Evolutionary conservation across 2,888 invertebrate species (phyloP), one percentile per base, ranked within the genome.

Genomic region (Xestobium rufovillosum): DNA sequence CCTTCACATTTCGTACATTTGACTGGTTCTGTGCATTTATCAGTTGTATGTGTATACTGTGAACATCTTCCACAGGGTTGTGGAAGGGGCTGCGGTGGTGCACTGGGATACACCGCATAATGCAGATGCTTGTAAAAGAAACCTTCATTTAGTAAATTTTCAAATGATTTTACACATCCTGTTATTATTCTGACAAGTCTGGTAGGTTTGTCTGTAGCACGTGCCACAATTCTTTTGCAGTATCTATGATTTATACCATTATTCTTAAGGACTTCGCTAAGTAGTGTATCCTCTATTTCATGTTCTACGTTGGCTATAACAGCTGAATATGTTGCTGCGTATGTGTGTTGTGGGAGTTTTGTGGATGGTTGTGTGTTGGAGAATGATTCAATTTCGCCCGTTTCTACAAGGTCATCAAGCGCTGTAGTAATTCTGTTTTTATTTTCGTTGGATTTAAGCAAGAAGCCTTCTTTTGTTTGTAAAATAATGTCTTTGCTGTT

Each of bases 81-180:
- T 1, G 39, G 39, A 13, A 31, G 30, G 2, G 31, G 39, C 9
- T 19, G 26, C 15, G 35, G 39, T 3, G 35, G 35, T 4, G 26
- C 31, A 13, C 39, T 39, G 2, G 31, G 26, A 29, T 29, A 34
- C 3, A 31, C 31, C 2, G 31, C 14, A 25, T 35, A 39, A 4
- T 35, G 19, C 12, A 14, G 25, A 12, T 8, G 12, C 12, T 27
- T 27, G 27, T n/a, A 27, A 12, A 10, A 27, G 10, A 27, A n/a
- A 2, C 36, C 36, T 11, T 36, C 31, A 14, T 39, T 39, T 6
- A 39, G 11, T 15, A 39, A 25, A 17, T 39, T 39, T 36, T 39
- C 31, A 13, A 31, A 36, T 2, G 35, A 13, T 26, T 26, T 8
- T 13, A 39, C 12, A 16, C 27, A 26, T 15, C 31, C 31, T 10